These are phyloP conservation scores for Chelonoidis abingdonii DNA, from an alignment of 2,113 vertebrate species.

Conservation along the genomic window DNA sequence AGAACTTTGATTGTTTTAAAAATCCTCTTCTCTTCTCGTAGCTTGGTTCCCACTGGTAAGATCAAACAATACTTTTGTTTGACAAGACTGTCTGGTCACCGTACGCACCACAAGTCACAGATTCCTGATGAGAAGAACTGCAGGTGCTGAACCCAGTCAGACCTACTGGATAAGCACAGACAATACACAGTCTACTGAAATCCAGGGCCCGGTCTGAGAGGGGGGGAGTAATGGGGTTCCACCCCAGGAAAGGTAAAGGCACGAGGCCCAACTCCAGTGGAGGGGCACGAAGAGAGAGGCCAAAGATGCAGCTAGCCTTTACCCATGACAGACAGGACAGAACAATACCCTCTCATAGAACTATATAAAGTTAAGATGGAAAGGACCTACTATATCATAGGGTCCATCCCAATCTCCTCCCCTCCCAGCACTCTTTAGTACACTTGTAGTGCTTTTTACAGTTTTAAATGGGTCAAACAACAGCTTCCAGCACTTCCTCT, in stretches of 20 bases:
- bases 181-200: neutral
- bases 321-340: neutral
- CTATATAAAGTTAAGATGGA: neutral
- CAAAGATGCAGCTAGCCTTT: neutral
- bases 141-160: slow-evolving; percentile 26
- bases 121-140: neutral
- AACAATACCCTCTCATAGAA: neutral
- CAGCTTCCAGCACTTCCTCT: neutral
- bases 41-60: slow-evolving; percentile 31
- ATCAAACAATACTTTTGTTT: slow-evolving; percentile 41
- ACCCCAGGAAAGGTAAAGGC: neutral
- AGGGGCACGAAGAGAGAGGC: neutral
- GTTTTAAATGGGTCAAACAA: neutral
- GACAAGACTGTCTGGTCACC: neutral
- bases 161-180: neutral
- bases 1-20: slow-evolving; percentile 24
- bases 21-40: slow-evolving; percentile 33
- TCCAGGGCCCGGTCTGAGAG: neutral
- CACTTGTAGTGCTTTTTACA: neutral
- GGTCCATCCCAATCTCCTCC: neutral
- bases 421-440: neutral
- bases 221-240: neutral
- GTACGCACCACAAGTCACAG: neutral
- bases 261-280: neutral
- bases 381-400: neutral